Evolutionary conservation across 2,113 vertebrate genomes (phyloP), one percentile per base, ranked within the genome.

Genomic region (Sapayoa aenigma): DNA sequence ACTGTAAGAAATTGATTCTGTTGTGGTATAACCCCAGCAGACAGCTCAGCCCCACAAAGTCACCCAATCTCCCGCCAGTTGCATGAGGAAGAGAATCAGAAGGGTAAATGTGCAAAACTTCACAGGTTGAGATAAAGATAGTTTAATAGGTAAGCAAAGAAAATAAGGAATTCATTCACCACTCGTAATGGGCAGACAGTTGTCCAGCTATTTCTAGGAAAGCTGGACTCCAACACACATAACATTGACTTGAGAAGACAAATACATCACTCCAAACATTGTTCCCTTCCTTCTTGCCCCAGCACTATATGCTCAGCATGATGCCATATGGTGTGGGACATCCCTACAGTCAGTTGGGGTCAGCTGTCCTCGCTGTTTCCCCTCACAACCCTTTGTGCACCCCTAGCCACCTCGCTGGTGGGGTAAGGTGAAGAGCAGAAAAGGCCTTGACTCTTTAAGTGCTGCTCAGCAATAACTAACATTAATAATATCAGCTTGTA

Each of bases 241-340:
- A 53, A 44, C 1, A 2, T 8, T 12, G 7, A 58, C 42, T 47
- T 35, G 31, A 31, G 59, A 72, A 58, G 41, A 49, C 60, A 74
- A 74, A 74, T 4, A 2, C 31, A 52, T 22, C 33, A 31, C 3
- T 4, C 41, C 8, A 1, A 69, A 76, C 0, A 0, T 12, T 1
- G 0, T 5, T 12, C 7, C 0, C 5, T 8, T 42, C 44, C 22
- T 56, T 72, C 28, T 7, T 69, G 14, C 31, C 13, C 20, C 25
- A 44, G 14, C 20, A 67, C 39, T 20, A 20, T 12, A 28, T 16
- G 31, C 22, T 49, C 12, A 90, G 6, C 14, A 52, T 6, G 33
- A 60, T 0, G 0, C 5, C 14, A 3, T 1, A 39, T 0, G 24
- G 3, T 6, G 4, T n/a, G 31, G 55, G 4, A 56, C 6, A 44